Evolutionary conservation across 2,797 vertebrate genomes (phyloP).

Genomic region (Cuculus canorus): DNA sequence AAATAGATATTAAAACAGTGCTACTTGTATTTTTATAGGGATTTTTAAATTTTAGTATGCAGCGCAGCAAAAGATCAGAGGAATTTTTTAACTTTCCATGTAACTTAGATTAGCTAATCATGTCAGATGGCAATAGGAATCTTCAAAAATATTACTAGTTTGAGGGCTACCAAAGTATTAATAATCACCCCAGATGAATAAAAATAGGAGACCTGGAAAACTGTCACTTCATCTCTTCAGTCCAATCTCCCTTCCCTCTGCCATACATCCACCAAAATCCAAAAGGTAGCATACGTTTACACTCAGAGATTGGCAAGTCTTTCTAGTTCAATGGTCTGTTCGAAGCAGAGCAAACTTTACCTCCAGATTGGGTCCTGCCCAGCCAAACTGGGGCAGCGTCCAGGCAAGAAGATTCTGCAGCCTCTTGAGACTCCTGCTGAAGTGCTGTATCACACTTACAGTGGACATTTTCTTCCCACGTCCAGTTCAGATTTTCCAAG

Average conservation of each 20-base stretch:
- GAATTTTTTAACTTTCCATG: background rate
- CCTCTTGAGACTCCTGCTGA: background rate
- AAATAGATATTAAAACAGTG: background rate
- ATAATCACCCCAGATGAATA: background rate
- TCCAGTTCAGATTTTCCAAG: background rate
- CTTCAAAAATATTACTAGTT: background rate
- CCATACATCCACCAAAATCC: too few relatives aligned
- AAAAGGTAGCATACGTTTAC: background rate
- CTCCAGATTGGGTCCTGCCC: background rate
- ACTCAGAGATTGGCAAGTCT: background rate
- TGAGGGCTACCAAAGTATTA: background rate
- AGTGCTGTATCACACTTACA: background rate
- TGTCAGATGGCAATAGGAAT: background rate
- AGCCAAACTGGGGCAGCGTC: background rate
- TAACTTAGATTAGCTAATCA: background rate
- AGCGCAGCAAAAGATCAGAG: background rate
- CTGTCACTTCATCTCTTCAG: background rate
- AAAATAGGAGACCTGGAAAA: background rate
- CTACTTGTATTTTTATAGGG: background rate
- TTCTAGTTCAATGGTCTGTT: background rate
- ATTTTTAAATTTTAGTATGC: background rate
- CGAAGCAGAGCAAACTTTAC: background rate
- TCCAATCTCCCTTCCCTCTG: background rate
- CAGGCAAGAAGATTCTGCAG: background rate
- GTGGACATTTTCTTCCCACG: background rate